Evolutionary conservation across 2,797 vertebrate species (phyloP).

Genomic region (Cynodonichthys magdalenae): DNA sequence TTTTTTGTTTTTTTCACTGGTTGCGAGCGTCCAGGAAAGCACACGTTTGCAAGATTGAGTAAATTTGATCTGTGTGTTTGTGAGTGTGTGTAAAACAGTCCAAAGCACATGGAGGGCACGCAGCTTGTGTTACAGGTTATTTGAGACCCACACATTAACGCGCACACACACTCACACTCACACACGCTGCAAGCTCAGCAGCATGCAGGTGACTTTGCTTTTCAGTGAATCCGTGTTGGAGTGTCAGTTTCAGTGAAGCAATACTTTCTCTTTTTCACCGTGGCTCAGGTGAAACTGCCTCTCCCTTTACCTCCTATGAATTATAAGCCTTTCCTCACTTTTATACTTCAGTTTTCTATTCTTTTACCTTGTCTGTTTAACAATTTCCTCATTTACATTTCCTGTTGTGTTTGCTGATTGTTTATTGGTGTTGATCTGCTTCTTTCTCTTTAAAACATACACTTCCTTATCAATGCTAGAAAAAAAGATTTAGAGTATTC

Average conservation of each 20-base stretch:
- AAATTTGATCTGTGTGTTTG: constrained; percentile 41
- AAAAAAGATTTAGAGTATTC: too few relatives aligned
- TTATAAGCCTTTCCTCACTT: constrained; percentile 23
- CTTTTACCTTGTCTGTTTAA: constrained; percentile 25
- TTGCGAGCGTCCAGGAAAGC: neutral
- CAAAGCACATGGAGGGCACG: constrained; percentile 73
- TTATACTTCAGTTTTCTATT: constrained; percentile 11
- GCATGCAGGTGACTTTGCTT: constrained; percentile 77
- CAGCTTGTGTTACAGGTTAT: constrained; percentile 76
- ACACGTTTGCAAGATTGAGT: constrained; percentile 10
- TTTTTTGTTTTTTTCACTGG: neutral
- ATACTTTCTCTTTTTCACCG: constrained; percentile 65
- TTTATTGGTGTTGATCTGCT: neutral
- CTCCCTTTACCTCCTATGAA: constrained; percentile 29
- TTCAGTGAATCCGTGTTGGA: constrained; percentile 65
- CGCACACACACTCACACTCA: constrained; percentile 27
- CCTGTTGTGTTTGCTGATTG: constrained; percentile 4
- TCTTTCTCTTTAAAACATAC: neutral
- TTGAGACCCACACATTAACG: constrained; percentile 63
- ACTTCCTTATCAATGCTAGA: too few relatives aligned
- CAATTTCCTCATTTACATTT: constrained; percentile 14
- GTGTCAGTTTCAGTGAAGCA: constrained; percentile 72
- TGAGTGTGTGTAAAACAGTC: constrained; percentile 38
- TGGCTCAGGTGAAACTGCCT: constrained; percentile 60
- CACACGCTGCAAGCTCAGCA: constrained; percentile 72